These are phyloP conservation scores for Nixonia krombeini DNA, from an alignment of 1,140 invertebrate species.

Conservation along the genomic window DNA sequence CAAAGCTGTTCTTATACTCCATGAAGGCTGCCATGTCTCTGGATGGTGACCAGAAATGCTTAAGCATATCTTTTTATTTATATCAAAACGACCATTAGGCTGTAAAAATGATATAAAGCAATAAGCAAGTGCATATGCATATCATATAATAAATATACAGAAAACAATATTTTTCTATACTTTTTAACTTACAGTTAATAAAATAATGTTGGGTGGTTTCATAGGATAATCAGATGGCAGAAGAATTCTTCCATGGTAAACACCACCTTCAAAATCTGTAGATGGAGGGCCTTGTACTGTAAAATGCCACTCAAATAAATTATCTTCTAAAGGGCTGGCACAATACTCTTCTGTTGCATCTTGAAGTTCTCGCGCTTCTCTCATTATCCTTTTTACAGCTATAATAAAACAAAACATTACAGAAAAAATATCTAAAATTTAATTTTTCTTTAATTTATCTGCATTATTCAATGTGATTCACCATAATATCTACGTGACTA, in stretches of 20 bases:
- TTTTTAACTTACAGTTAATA: slow-evolving; percentile 83
- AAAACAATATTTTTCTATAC: no score
- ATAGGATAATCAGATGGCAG: slow-evolving; percentile 95
- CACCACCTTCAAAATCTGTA: slow-evolving; percentile 90
- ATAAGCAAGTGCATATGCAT: slow-evolving; percentile 8
- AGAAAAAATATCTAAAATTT: no score
- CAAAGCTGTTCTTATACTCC: slow-evolving; percentile 95
- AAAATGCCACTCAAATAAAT: slow-evolving; percentile 99
- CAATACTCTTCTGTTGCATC: slow-evolving; percentile 92
- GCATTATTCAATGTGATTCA: no score
- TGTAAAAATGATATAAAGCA: slow-evolving; percentile 64
- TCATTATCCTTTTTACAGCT: slow-evolving; percentile 95
- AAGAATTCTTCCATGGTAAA: slow-evolving; percentile 94
- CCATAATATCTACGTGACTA: no score
- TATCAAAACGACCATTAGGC: slow-evolving; percentile 96
- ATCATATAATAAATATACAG: no score
- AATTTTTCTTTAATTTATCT: no score
- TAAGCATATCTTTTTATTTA: slow-evolving; percentile 95
- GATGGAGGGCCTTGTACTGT: slow-evolving; percentile 90
- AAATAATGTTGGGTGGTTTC: slow-evolving; percentile 97
- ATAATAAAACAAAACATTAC: slow-evolving; percentile 32
- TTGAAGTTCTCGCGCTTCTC: slow-evolving; percentile 89
- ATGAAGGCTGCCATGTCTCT: slow-evolving; percentile 97
- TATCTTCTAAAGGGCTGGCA: slow-evolving; percentile 93
- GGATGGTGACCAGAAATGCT: slow-evolving; percentile 98